phyloP scores from a whole-genome alignment of 2,888 invertebrate genomes.

The Temnothorax ravouxi region DNA sequence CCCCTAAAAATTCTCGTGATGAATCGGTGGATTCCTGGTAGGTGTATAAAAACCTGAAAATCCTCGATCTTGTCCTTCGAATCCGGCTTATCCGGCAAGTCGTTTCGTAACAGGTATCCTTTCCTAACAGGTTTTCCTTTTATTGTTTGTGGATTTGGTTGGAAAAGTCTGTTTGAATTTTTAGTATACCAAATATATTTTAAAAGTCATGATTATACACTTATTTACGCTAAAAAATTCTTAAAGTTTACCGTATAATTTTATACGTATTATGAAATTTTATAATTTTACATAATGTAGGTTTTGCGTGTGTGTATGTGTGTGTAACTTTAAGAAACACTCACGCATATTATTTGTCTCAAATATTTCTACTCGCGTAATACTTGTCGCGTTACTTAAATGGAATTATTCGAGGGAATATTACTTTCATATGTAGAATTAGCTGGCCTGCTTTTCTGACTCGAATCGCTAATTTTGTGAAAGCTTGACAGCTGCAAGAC shows the following conservation, averaged over 20 bases:
- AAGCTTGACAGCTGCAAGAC: conserved; percentile 59
- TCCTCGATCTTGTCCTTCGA: background rate
- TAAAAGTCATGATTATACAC: background rate
- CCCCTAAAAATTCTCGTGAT: conserved; percentile 1
- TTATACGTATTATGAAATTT: background rate
- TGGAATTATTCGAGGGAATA: conserved; percentile 8
- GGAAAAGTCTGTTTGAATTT: background rate
- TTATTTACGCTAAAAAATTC: background rate
- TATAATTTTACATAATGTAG: background rate
- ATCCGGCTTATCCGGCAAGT: background rate
- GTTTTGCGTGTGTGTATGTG: background rate
- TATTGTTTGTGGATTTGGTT: background rate
- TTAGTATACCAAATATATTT: background rate
- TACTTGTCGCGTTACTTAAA: background rate
- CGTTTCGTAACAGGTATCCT: background rate
- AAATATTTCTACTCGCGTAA: background rate
- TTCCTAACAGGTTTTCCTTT: background rate
- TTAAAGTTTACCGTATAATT: background rate
- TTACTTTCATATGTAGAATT: conserved; percentile 38
- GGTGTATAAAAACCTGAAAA: conserved; percentile 18
- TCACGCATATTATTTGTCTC: background rate
- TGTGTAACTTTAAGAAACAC: background rate
- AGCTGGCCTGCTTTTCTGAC: conserved; percentile 36
- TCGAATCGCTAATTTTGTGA: conserved; percentile 49
- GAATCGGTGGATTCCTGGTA: conserved; percentile 35